phyloP scores from a whole-genome alignment of 2,888 invertebrate species.

The Melieria picta region DNA sequence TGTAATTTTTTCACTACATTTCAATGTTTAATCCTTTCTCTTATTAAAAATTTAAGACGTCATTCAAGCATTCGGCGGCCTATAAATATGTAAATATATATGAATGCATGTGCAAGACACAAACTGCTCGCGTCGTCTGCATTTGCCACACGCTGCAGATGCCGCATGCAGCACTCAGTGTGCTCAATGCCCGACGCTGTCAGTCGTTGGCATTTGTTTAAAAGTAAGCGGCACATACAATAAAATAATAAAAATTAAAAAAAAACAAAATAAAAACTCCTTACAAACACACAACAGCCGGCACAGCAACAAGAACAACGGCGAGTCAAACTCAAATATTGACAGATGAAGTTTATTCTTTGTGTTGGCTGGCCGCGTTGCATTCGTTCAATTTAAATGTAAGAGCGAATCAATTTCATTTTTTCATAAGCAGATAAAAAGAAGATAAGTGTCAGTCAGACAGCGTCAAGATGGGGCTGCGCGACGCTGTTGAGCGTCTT shows the following conservation, averaged over 20 bases:
- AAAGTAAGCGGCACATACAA: not conserved
- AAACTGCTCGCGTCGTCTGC: not conserved
- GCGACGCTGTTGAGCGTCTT: conserved; percentile 5
- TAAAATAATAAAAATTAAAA: not conserved
- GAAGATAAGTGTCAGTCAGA: conserved; percentile 48
- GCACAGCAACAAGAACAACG: conserved; percentile 21
- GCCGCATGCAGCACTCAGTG: not conserved
- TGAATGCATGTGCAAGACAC: too few relatives aligned
- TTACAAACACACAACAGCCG: not conserved
- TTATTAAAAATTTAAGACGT: too few relatives aligned
- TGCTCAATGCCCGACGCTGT: not conserved
- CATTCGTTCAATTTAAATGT: conserved; percentile 42
- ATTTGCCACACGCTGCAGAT: not conserved
- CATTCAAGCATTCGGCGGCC: too few relatives aligned
- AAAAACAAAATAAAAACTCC: conserved; percentile 4
- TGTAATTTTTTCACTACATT: too few relatives aligned
- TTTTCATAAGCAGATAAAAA: conserved; percentile 48
- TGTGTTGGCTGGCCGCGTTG: conserved; percentile 34
- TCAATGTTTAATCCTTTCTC: too few relatives aligned
- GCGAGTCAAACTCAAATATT: conserved; percentile 41
- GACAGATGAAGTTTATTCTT: conserved; percentile 45
- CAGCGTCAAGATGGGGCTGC: not conserved
- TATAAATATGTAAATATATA: too few relatives aligned
- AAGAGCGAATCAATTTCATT: conserved; percentile 44
- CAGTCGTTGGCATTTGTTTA: conserved; percentile 26